A percentile compares a stretch with the other conserved stretches of the same genome.
Evolutionary conservation across 2,113 vertebrate genomes (phyloP).

Genomic region (Cyanistes caeruleus): DNA sequence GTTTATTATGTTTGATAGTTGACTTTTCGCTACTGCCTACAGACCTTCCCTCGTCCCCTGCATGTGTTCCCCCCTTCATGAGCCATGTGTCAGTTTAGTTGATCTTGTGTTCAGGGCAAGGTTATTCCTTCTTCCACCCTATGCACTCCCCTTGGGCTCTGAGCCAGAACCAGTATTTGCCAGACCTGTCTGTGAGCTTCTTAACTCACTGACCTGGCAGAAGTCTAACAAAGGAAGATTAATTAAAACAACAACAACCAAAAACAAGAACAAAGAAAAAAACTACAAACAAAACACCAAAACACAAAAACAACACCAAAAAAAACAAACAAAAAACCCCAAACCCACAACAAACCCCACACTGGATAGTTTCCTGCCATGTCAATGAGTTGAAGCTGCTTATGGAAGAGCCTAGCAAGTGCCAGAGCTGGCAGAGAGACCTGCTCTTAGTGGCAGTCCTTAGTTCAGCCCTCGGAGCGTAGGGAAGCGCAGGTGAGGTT

Average conservation of each 20-base stretch:
- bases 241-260: background rate
- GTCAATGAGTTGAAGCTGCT: background rate
- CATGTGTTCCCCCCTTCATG: background rate
- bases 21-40: background rate
- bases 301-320: no score
- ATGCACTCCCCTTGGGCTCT: background rate
- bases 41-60: background rate
- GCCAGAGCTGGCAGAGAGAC: background rate
- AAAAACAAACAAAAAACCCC: background rate
- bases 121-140: background rate
- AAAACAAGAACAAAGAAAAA: background rate
- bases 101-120: background rate
- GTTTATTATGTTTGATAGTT: background rate
- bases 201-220: background rate
- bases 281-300: no score
- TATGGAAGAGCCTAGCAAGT: background rate
- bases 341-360: background rate
- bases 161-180: background rate
- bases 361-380: background rate
- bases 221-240: background rate
- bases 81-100: accelerated
- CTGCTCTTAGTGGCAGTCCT: background rate
- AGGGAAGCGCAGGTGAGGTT: background rate
- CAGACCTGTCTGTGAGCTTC: background rate
- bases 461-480: accelerated